These are phyloP conservation scores for Drosophila tsacasi DNA, from an alignment of 1,140 invertebrate genomes.

Conservation along the genomic window DNA sequence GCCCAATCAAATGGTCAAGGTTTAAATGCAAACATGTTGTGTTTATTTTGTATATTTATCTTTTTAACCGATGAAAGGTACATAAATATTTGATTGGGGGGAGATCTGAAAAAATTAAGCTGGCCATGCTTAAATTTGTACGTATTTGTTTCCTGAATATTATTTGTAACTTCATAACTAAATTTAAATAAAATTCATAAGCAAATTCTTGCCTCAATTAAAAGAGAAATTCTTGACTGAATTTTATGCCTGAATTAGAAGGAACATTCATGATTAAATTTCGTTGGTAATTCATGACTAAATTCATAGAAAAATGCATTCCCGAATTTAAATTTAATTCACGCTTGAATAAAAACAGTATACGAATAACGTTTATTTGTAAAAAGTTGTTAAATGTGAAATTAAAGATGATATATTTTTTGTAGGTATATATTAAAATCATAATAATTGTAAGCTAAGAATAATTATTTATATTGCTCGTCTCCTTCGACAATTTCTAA, in stretches of 20 bases:
- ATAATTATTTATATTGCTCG: background rate
- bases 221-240: too few species aligned
- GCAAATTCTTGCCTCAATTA: too few species aligned
- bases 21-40: conserved; percentile 5
- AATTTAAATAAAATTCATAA: background rate
- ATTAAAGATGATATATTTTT: too few species aligned
- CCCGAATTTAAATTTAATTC: too few species aligned
- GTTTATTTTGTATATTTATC: conserved; percentile 15
- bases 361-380: too few species aligned
- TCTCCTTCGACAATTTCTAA: background rate
- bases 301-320: too few species aligned
- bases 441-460: background rate
- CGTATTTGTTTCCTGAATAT: background rate
- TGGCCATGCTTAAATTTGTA: background rate
- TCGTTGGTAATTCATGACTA: too few species aligned
- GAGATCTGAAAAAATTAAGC: background rate
- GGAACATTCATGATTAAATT: too few species aligned
- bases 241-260: too few species aligned
- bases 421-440: too few species aligned
- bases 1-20: background rate
- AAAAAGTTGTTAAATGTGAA: too few species aligned
- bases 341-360: too few species aligned
- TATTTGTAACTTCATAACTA: background rate
- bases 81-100: background rate
- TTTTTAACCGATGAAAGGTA: conserved; percentile 6